Evolutionary conservation across 92 coral and sea anemone genomes (phyloP).

Genomic region (Pocillopora meandrina): DNA sequence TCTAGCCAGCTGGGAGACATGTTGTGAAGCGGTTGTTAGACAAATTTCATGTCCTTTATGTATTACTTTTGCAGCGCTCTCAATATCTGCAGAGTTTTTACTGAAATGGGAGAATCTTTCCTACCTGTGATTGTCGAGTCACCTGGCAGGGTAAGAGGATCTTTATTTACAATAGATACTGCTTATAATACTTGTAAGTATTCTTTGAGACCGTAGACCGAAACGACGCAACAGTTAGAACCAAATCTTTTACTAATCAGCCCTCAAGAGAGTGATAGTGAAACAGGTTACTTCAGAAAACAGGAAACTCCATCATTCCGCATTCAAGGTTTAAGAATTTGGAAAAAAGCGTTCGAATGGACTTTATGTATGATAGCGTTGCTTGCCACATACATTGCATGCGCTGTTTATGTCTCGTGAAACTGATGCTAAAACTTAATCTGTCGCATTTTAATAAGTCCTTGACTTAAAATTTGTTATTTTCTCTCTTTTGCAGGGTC

Average conservation of each 20-base stretch:
- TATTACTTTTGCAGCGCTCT: slow-evolving; percentile 64
- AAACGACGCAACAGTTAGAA: too few relatives aligned
- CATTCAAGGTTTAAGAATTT: too few relatives aligned
- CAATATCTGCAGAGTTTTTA: slow-evolving; percentile 94
- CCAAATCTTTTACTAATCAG: too few relatives aligned
- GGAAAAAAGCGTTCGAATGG: too few relatives aligned
- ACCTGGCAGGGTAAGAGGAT: slow-evolving; percentile 72
- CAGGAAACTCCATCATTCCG: too few relatives aligned
- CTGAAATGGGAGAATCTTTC: slow-evolving; percentile 93
- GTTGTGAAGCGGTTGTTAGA: background rate
- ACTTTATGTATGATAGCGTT: too few relatives aligned
- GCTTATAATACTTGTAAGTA: background rate
- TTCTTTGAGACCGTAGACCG: too few relatives aligned
- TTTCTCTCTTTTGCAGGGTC: slow-evolving; percentile 42
- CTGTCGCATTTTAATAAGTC: too few relatives aligned
- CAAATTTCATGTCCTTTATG: background rate
- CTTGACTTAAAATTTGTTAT: background rate
- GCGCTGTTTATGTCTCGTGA: background rate
- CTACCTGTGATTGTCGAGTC: slow-evolving; percentile 66
- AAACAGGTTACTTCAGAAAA: too few relatives aligned
- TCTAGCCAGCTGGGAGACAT: background rate
- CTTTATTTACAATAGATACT: background rate
- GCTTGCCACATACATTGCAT: background rate
- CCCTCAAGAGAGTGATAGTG: too few relatives aligned
- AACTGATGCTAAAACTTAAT: background rate